Conservation (phyloP, 2,888 invertebrate genomes). For the Euzophera pinguis region DNA sequence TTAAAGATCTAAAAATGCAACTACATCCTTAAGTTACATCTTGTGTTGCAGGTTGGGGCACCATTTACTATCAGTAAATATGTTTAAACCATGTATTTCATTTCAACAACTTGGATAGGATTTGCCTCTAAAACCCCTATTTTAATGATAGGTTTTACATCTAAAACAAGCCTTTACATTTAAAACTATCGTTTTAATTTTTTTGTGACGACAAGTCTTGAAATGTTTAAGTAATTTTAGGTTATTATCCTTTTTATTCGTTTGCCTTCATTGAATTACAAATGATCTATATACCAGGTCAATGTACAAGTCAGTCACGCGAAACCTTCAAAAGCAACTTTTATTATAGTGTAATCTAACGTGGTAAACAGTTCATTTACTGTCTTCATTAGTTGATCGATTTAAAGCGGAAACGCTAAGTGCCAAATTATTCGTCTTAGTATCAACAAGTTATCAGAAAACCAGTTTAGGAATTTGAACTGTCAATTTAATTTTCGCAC, state of each 20-base stretch:
- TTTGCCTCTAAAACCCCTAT: too few relatives aligned
- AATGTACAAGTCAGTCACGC: background rate
- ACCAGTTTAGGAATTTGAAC: slow-evolving; percentile 3
- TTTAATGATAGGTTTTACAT: too few relatives aligned
- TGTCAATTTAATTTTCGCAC: slow-evolving; percentile 12
- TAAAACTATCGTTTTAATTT: background rate
- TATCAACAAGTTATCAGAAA: background rate
- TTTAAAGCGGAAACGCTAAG: slow-evolving; percentile 1
- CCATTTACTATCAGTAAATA: too few relatives aligned
- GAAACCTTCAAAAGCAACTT: background rate
- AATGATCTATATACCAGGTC: too few relatives aligned
- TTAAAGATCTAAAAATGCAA: too few relatives aligned
- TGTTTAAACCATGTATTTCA: too few relatives aligned
- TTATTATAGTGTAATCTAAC: too few relatives aligned
- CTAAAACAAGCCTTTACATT: too few relatives aligned
- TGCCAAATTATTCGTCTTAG: background rate
- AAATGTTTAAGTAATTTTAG: background rate
- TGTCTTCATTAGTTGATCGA: slow-evolving; percentile 5
- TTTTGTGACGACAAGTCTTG: background rate
- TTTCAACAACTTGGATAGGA: too few relatives aligned
- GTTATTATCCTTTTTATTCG: background rate
- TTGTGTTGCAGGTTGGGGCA: too few relatives aligned
- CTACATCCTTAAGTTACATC: too few relatives aligned
- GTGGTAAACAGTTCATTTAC: background rate
- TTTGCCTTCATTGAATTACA: too few relatives aligned